A percentile compares a stretch with the other conserved stretches of the same genome.
Evolutionary conservation across 2,888 invertebrate species (phyloP).

Genomic region (Sinohyriopsis cumingii): DNA sequence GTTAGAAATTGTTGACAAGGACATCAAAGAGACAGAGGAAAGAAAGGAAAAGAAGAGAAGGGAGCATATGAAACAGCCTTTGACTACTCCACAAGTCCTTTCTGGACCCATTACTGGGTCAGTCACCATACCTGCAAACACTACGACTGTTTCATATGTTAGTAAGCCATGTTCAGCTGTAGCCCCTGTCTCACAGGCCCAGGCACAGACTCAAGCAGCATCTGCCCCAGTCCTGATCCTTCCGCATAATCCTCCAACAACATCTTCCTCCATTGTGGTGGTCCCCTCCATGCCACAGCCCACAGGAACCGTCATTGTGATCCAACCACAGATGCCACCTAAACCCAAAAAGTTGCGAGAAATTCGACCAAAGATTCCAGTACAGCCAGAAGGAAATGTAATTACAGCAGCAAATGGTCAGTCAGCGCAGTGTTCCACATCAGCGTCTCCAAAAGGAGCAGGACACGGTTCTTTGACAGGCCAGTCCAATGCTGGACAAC

Average conservation of each 20-base stretch:
- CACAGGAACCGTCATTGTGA: slow-evolving; percentile 8
- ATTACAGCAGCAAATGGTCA: background rate
- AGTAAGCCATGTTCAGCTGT: background rate
- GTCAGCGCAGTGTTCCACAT: background rate
- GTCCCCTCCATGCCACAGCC: slow-evolving; percentile 1
- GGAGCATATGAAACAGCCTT: background rate
- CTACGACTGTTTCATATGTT: too few relatives aligned
- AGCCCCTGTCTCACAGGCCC: background rate
- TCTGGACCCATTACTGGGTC: too few relatives aligned
- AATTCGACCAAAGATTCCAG: slow-evolving; percentile 30
- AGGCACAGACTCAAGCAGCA: slow-evolving; percentile 1
- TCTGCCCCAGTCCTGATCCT: too few relatives aligned
- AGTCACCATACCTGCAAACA: too few relatives aligned
- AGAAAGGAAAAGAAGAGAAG: background rate
- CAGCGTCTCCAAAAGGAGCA: background rate
- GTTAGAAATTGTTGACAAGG: slow-evolving; percentile 1
- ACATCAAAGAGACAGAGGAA: slow-evolving; percentile 1
- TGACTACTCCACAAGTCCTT: background rate
- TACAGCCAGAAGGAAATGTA: slow-evolving; percentile 6
- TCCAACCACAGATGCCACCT: slow-evolving; percentile 9
- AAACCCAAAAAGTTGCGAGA: slow-evolving; percentile 17
- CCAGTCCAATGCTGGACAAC: too few relatives aligned
- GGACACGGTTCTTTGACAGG: too few relatives aligned
- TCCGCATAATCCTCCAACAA: too few relatives aligned
- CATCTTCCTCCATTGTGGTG: background rate